phyloP scores from a whole-genome alignment of 2,797 vertebrate genomes.

The Phrynocephalus forsythii region DNA sequence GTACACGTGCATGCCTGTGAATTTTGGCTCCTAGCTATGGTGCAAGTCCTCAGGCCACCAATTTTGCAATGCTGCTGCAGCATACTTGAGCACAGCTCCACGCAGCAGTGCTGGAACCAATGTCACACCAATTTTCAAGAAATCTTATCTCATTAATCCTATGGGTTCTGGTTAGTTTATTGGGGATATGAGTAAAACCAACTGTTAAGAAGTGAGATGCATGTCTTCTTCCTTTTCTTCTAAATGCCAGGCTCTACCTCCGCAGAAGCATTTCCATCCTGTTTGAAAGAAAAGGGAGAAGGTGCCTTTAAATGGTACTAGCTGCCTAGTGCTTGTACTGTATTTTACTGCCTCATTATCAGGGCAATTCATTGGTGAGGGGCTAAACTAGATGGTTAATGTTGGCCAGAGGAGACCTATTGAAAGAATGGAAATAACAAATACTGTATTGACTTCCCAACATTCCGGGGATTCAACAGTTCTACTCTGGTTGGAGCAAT shows the following conservation, averaged over 20 bases:
- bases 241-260: not conserved
- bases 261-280: not conserved
- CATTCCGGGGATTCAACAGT: no score
- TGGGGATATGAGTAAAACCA: not conserved
- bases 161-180: not conserved
- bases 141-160: not conserved
- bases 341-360: not conserved
- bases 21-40: not conserved
- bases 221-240: not conserved
- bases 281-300: not conserved
- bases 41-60: not conserved
- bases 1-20: not conserved
- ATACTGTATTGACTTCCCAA: no score
- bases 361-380: not conserved
- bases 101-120: not conserved
- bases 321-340: not conserved
- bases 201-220: not conserved
- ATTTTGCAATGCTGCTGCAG: not conserved
- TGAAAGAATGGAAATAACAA: no score
- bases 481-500: no score
- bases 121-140: not conserved
- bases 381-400: no score
- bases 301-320: not conserved
- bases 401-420: no score
- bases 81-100: not conserved